Evolutionary conservation across 2,797 vertebrate species (phyloP), one percentile per base, ranked within the genome.

Genomic region (Chanos chanos): DNA sequence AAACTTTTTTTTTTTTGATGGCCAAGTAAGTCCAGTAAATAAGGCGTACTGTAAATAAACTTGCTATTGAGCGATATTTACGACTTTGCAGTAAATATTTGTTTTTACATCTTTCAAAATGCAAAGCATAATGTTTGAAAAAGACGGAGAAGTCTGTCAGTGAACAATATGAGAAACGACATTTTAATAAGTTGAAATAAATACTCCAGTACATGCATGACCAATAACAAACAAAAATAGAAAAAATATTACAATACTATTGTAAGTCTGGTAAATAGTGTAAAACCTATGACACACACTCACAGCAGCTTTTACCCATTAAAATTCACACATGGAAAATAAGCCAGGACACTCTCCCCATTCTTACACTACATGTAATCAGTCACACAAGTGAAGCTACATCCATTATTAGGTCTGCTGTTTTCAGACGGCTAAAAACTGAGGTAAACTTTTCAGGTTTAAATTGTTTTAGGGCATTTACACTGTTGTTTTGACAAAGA

Each of bases 181-280:
- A 75, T 90, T 93, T 98, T 97, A 97, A 96, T 98, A 91, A 61
- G 86, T 89, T 93, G 92, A 95, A 99, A 99, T 99, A 98, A 98
- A 99, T 99, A 99, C 93, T 97, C 93, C 91, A 91, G 93, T 96
- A 97, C 94, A 97, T 96, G 94, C 93, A 96, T 89, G 89, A 87
- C 92, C 92, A 89, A 91, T 91, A 93, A 94, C 87, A 92, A 44
- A 18, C 15, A 48, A 19, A 19, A 25, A 43, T 41, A 22, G 2
- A 60, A 31, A 40, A 41, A 16, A 61, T 16, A 88, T 87, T 77
- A 86, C 88, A 91, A 89, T 86, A 91, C 88, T 90, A 94, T 75
- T 72, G 89, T 86, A 92, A 86, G 80, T 91, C 92, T 91, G 83
- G 86, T 90, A 90, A 89, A 96, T 94, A 94, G 93, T 96, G 94